Conservation (phyloP, 2,113 vertebrate species). For the Leucoraja erinaceus region DNA sequence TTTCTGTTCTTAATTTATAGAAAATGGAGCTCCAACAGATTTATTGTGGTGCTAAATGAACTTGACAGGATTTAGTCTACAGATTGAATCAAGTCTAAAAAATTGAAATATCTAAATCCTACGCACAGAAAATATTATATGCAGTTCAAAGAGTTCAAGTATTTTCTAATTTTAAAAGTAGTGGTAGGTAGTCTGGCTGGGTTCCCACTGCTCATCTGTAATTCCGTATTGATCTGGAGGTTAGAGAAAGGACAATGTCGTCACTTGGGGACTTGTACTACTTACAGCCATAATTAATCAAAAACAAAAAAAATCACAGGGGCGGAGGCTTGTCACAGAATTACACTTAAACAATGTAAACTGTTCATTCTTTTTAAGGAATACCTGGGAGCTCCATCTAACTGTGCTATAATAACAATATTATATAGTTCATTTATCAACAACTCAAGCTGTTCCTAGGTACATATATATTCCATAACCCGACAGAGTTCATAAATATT, state of each 20-base stretch:
- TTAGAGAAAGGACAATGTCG: neutral
- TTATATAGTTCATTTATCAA: no score
- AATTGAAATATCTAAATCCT: neutral
- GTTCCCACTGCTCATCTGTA: neutral
- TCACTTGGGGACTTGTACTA: neutral
- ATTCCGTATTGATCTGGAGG: constrained; percentile 12
- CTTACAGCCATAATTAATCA: neutral
- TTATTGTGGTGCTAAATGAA: neutral
- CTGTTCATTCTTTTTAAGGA: neutral
- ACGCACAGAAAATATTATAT: neutral
- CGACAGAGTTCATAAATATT: no score
- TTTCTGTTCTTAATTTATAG: neutral
- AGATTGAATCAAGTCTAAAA: neutral
- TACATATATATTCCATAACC: no score
- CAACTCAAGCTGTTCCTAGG: no score
- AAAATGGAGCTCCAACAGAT: neutral
- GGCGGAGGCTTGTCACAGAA: no score
- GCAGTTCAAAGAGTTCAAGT: constrained; percentile 6
- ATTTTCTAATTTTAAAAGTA: constrained; percentile 18
- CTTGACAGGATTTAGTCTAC: constrained; percentile 34
- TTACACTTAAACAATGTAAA: neutral
- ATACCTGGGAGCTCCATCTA: no score
- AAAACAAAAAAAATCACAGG: neutral
- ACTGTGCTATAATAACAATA: no score
- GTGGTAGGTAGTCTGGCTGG: neutral